Evolutionary conservation across 2,113 vertebrate species (phyloP).

Genomic region (Sylvietta virens): DNA sequence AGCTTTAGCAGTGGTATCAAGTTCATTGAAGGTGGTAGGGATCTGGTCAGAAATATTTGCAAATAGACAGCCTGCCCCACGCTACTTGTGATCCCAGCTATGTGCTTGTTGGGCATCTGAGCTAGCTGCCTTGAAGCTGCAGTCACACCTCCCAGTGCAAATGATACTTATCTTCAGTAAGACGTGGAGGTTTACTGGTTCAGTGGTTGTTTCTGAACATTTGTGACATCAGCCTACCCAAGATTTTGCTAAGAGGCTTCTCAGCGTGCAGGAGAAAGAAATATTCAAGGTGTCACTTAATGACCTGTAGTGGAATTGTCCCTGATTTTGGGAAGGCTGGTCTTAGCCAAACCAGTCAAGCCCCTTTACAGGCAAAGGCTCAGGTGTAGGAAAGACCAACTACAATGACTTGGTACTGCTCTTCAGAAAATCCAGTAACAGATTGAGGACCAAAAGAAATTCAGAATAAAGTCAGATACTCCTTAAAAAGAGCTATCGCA

Average conservation of each 20-base stretch:
- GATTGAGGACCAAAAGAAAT: background rate
- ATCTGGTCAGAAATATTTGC: background rate
- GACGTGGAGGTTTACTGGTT: background rate
- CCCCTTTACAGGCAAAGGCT: background rate
- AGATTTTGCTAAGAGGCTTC: background rate
- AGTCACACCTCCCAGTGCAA: background rate
- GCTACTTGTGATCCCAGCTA: background rate
- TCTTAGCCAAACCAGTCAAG: background rate
- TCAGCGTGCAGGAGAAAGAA: background rate
- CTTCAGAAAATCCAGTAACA: background rate
- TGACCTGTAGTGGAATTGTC: background rate
- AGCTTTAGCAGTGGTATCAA: background rate
- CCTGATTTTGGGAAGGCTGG: background rate
- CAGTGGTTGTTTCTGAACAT: accelerated
- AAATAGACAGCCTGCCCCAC: background rate
- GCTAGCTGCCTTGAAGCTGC: background rate
- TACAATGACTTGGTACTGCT: background rate
- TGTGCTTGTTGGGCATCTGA: background rate
- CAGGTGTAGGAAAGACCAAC: background rate
- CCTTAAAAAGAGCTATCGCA: background rate
- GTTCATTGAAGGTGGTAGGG: background rate
- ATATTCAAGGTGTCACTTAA: background rate
- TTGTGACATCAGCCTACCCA: background rate
- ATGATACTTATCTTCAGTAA: background rate
- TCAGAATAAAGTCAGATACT: background rate